Evolutionary conservation across 2,797 vertebrate species (phyloP), one percentile per base, ranked within the genome.

Genomic region (Melanotaenia parkinsoni): DNA sequence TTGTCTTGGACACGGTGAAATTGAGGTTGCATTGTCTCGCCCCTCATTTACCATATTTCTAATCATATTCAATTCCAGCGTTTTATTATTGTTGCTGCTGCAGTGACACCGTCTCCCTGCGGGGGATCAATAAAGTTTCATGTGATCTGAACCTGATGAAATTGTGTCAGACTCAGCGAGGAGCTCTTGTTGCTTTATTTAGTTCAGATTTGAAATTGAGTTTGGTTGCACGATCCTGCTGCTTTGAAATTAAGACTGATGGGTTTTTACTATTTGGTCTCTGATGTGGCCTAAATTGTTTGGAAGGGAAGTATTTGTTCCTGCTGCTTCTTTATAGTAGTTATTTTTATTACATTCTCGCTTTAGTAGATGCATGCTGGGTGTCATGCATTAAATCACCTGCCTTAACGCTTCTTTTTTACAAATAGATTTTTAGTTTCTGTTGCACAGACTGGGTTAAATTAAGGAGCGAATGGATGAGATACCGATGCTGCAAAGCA

Each of bases 91-190:
- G 75, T 74, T 65, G 56, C 76, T 43, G 58, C 82, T 26, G 75
- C 76, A 54, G 75, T 75, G 80, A 85, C 80, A 81, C 68, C 45
- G 37, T 85, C 81, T 90, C 85, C 85, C 84, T 63, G 79, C 54
- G 64, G 89, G 43, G 76, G 76, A 90, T 89, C 89, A 86, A 85
- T 86, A 89, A 77, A 84, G 74, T 85, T 90, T 80, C 82, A 84
- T 90, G 72, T 86, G 70, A 84, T 86, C 53, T 73, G 79, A 78
- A 85, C 77, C 84, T 81, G 85, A 86, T 86, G 81, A 88, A 88
- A 85, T 67, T 77, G 84, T 89, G 88, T 87, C 85, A 88, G 63
- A 64, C 83, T 65, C 74, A 61, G 76, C 51, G 59, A 81, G 82
- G 67, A 67, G 79, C 79, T 71, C 70, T 62, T 16, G 13, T 56